phyloP scores from a whole-genome alignment of 1,140 invertebrate genomes.

The Papilio xuthus region DNA sequence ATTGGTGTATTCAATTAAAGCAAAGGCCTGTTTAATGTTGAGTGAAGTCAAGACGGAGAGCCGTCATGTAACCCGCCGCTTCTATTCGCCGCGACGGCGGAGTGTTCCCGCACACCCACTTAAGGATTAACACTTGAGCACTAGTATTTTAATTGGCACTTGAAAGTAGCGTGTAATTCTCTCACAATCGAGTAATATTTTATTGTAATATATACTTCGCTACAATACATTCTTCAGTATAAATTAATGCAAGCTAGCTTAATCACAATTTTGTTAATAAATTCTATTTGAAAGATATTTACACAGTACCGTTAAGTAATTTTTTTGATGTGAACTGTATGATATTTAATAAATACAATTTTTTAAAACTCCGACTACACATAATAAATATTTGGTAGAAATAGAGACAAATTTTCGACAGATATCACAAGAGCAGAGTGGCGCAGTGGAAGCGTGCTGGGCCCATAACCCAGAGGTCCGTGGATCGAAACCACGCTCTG shows the following conservation, averaged over 20 bases:
- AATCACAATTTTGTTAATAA: not conserved
- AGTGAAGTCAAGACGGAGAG: constrained; percentile 36
- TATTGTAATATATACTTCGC: constrained; percentile 15
- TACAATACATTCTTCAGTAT: not conserved
- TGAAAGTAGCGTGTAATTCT: constrained; percentile 17
- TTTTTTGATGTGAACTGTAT: no score
- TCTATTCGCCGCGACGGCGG: not conserved
- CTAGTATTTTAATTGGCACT: constrained; percentile 35
- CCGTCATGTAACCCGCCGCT: constrained; percentile 19
- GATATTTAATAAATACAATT: no score
- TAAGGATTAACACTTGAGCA: constrained; percentile 38
- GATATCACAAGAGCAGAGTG: constrained; percentile 43
- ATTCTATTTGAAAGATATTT: not conserved
- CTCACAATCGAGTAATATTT: constrained; percentile 31
- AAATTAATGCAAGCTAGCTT: not conserved
- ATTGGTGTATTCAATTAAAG: constrained; percentile 52
- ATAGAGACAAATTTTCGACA: not conserved
- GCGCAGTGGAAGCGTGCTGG: constrained; percentile 54
- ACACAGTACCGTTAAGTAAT: not conserved
- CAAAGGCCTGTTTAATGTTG: constrained; percentile 43
- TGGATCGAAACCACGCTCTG: constrained; percentile 71
- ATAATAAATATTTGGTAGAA: not conserved
- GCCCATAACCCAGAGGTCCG: constrained; percentile 71
- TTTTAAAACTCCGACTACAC: no score
- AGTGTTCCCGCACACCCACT: constrained; percentile 33